A percentile compares a stretch with the other conserved stretches of the same genome.
Evolutionary conservation across 2,797 vertebrate genomes (phyloP).

Genomic region (Apodemus agrarius): DNA sequence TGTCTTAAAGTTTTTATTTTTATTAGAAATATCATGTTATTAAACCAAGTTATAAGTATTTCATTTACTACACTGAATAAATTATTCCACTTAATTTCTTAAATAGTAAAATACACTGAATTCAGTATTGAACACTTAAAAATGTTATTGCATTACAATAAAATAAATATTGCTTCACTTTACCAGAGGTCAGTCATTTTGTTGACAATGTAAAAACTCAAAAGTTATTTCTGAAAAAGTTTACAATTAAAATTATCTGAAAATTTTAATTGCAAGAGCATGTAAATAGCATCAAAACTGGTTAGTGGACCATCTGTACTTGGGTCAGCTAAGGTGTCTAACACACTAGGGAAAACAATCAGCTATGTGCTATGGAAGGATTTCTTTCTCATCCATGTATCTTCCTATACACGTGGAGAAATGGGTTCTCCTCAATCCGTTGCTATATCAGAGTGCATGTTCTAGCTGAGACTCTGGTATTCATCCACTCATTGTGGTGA

Average conservation of each 20-base stretch:
- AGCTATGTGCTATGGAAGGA: rapidly evolving
- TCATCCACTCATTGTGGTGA: rapidly evolving
- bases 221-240: not conserved
- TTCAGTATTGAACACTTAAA: not conserved
- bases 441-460: not conserved
- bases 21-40: not conserved
- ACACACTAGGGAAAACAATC: not conserved
- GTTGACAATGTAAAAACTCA: not conserved
- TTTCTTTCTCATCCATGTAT: not conserved
- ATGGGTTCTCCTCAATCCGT: not conserved
- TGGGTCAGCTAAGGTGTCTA: not conserved
- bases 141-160: not conserved
- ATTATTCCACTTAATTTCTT: not conserved
- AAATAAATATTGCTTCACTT: conserved; percentile 11
- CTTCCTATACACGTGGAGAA: too few relatives aligned
- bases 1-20: not conserved
- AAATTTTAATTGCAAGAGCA: not conserved
- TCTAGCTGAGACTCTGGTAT: not conserved
- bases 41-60: not conserved
- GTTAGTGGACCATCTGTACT: not conserved
- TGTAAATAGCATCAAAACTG: not conserved
- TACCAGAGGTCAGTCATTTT: not conserved
- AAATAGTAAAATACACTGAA: not conserved
- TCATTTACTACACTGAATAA: not conserved
- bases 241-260: not conserved